A percentile compares a stretch with the other conserved stretches of the same genome.
These are phyloP conservation scores for Prionailurus bengalensis DNA, from an alignment of 2,113 vertebrate species.

Conservation along the genomic window DNA sequence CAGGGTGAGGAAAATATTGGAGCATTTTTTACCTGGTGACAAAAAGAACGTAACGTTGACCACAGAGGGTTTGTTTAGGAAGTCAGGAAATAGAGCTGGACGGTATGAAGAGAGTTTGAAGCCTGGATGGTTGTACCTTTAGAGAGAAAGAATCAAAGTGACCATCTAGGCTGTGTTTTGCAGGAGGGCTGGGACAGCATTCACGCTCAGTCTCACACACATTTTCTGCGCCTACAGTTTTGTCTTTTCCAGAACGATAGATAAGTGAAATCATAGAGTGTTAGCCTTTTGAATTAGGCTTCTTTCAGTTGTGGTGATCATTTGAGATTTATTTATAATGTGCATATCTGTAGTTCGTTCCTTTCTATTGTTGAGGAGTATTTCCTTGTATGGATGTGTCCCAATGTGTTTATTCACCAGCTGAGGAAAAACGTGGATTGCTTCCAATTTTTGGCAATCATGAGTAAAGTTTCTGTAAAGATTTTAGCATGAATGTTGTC, in stretches of 20 bases:
- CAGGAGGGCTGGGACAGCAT: neutral
- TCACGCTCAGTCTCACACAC: neutral
- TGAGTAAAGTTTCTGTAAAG: no score
- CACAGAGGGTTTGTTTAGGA: neutral
- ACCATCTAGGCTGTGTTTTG: neutral
- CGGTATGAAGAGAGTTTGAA: neutral
- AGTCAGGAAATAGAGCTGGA: neutral
- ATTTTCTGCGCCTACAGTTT: neutral
- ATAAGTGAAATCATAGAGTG: neutral
- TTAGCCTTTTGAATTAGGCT: neutral
- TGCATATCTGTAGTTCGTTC: neutral
- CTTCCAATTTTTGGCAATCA: neutral
- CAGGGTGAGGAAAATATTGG: neutral
- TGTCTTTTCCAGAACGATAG: neutral
- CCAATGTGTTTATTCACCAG: neutral
- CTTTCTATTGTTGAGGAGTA: neutral
- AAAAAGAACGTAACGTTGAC: neutral
- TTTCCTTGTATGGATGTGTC: neutral
- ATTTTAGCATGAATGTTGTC: no score
- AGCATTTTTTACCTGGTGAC: neutral
- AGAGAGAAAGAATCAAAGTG: neutral
- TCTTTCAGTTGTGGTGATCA: neutral
- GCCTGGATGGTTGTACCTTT: neutral
- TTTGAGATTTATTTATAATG: neutral
- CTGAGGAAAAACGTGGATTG: neutral